Conservation (phyloP, 2,797 vertebrate species). For the Mormyrops boulengeri region DNA sequence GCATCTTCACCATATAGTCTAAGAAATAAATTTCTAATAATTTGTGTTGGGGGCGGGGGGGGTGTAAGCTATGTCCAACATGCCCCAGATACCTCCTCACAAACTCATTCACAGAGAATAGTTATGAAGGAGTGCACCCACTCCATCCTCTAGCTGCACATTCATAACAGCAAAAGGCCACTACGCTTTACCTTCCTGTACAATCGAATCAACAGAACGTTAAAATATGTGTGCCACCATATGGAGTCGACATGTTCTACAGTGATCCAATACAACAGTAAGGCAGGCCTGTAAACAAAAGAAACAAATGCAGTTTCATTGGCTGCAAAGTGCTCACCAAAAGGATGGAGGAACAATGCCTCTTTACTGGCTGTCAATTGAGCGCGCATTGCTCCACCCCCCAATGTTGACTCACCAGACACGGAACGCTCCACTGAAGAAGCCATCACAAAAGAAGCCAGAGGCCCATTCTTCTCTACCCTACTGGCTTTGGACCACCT, state of each 20-base stretch:
- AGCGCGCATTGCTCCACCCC: neutral
- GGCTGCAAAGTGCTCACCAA: constrained; percentile 1
- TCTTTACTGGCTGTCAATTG: neutral
- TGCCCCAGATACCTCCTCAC: neutral
- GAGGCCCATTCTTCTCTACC: constrained; percentile 24
- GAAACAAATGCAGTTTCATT: constrained; percentile 2
- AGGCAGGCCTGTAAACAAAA: neutral
- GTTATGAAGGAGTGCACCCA: neutral
- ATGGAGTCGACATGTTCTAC: neutral
- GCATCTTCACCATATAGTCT: neutral
- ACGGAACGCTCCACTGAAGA: constrained; percentile 25
- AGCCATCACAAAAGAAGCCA: constrained; percentile 23
- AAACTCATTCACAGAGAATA: neutral
- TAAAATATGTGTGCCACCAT: neutral
- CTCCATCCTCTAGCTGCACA: neutral
- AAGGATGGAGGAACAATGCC: neutral
- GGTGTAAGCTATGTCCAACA: neutral
- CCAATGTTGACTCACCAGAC: neutral
- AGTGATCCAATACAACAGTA: neutral
- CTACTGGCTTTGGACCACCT: constrained; percentile 30
- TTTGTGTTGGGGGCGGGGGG: neutral
- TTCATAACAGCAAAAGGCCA: neutral
- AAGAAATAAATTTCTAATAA: neutral
- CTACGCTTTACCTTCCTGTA: neutral
- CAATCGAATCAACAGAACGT: neutral